phyloP scores from a whole-genome alignment of 1,140 invertebrate genomes.

The Dufourea novaeangliae region DNA sequence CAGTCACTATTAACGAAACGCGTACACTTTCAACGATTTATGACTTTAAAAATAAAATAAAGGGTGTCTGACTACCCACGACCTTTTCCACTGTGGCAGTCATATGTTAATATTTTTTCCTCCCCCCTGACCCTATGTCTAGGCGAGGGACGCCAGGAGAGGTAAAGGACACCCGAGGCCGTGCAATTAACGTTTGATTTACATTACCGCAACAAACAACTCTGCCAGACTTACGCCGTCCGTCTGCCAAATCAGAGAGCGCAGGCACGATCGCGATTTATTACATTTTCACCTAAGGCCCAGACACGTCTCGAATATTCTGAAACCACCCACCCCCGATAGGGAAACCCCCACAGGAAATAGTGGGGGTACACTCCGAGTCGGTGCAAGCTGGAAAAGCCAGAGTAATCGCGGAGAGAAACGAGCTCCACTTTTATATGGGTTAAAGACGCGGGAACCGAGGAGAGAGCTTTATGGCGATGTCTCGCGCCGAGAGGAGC shows the following conservation, averaged over 20 bases:
- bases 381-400: neutral
- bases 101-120: too few species aligned
- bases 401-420: neutral
- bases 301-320: neutral
- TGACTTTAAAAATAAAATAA: too few species aligned
- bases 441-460: constrained; percentile 36
- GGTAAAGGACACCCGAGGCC: neutral
- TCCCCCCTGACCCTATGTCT: too few species aligned
- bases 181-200: constrained; percentile 35
- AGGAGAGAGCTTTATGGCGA: constrained; percentile 16
- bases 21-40: too few species aligned
- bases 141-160: neutral
- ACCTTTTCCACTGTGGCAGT: too few species aligned
- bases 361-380: too few species aligned
- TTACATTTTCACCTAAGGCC: neutral
- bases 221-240: neutral
- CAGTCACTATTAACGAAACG: too few species aligned
- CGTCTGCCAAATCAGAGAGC: constrained; percentile 11
- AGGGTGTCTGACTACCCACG: too few species aligned
- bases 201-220: neutral
- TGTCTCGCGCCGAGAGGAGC: neutral
- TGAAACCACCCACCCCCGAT: too few species aligned
- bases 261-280: neutral
- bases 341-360: too few species aligned
- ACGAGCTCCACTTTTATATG: constrained; percentile 35